A percentile compares a stretch with the other conserved stretches of the same genome.
Conservation (phyloP, 2,797 vertebrate species). For the Propithecus deckenii region DNA sequence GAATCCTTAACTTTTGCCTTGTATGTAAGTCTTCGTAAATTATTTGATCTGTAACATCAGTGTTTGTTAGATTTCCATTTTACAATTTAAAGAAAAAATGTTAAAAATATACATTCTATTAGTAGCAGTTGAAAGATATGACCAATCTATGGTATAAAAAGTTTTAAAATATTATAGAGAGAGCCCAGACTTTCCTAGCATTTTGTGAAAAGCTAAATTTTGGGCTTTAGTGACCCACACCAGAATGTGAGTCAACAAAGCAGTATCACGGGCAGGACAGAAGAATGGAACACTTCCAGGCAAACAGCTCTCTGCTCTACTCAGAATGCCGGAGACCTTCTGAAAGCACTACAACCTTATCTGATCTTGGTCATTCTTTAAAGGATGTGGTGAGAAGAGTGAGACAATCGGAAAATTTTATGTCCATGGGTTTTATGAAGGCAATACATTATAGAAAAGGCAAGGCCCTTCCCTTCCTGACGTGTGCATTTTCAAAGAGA, state of each 20-base stretch:
- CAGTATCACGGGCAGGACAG: accelerated
- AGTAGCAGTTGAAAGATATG: background rate
- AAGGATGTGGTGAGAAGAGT: constrained; percentile 1
- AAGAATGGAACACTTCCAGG: accelerated
- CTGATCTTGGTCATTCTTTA: background rate
- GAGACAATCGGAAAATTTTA: background rate
- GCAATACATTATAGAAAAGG: background rate
- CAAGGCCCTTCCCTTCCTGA: background rate
- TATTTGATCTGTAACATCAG: background rate
- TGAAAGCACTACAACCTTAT: background rate
- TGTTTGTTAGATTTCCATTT: background rate
- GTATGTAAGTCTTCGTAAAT: background rate
- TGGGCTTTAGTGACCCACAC: background rate
- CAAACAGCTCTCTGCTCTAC: background rate
- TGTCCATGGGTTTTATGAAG: background rate
- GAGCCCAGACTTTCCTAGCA: background rate
- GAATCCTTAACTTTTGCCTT: background rate
- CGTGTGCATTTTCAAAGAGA: background rate
- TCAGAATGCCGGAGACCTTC: background rate
- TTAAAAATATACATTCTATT: background rate
- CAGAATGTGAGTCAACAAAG: background rate
- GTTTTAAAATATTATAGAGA: background rate
- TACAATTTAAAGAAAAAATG: background rate
- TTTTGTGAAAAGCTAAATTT: background rate
- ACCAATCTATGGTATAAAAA: background rate